These are phyloP conservation scores for Rhinoptilus africanus DNA, from an alignment of 2,113 vertebrate species.

Conservation along the genomic window DNA sequence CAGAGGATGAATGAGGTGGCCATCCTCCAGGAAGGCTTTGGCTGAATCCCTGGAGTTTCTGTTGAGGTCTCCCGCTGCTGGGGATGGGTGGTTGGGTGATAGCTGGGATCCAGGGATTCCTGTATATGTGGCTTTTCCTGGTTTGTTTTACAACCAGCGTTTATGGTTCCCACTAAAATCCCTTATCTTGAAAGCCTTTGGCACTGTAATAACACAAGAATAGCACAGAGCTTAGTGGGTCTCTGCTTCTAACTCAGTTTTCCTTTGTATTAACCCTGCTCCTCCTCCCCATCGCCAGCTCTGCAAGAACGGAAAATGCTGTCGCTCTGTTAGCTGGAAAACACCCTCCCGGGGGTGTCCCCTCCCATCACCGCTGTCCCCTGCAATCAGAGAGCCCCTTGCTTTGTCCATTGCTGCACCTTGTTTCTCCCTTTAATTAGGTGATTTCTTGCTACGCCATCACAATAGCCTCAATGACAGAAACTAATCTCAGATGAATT, in stretches of 20 bases:
- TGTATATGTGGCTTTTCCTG: neutral
- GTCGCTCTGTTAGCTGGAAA: neutral
- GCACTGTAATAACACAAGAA: neutral
- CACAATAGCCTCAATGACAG: neutral
- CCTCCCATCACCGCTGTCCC: neutral
- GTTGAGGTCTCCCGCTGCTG: neutral
- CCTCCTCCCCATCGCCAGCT: neutral
- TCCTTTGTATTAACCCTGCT: neutral
- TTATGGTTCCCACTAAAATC: neutral
- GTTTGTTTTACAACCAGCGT: neutral
- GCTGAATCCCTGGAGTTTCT: neutral
- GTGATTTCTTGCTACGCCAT: neutral
- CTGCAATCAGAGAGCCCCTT: neutral
- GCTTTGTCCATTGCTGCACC: neutral
- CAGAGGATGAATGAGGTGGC: neutral
- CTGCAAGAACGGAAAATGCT: neutral
- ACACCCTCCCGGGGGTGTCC: neutral
- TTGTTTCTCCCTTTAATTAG: neutral
- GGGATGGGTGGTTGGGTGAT: neutral
- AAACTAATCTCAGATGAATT: neutral
- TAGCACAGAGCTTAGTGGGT: neutral
- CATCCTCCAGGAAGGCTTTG: neutral
- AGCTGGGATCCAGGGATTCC: neutral
- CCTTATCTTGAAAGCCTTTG: constrained; percentile 30
- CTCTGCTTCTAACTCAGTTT: neutral